These are phyloP conservation scores for Cremastinae sp. DNA, from an alignment of 2,888 invertebrate species.

Conservation along the genomic window DNA sequence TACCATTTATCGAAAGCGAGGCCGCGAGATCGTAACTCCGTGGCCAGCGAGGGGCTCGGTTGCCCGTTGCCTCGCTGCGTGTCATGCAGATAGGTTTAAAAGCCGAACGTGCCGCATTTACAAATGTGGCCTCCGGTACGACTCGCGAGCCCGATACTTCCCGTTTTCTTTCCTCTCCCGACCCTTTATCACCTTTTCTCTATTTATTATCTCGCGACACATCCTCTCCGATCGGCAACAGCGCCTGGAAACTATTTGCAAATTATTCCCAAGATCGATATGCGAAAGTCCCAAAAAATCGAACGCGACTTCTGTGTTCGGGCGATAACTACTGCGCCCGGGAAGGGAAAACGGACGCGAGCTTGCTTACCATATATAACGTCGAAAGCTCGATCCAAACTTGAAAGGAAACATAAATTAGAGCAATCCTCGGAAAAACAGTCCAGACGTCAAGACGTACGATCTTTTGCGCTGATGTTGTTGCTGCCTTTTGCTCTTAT, in stretches of 20 bases:
- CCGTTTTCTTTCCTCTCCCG: constrained; percentile 9
- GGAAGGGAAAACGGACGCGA: not conserved
- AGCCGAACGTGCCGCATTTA: constrained; percentile 79
- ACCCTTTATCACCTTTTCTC: constrained; percentile 41
- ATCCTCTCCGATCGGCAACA: not conserved
- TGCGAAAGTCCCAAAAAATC: not conserved
- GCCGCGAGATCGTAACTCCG: constrained; percentile 79
- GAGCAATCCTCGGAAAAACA: constrained; percentile 64
- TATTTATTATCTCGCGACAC: no score
- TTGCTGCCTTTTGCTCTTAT: constrained; percentile 9
- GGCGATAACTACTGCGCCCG: constrained; percentile 46
- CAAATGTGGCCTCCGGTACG: constrained; percentile 71
- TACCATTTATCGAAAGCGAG: constrained; percentile 80
- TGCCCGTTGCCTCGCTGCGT: constrained; percentile 70
- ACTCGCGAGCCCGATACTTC: constrained; percentile 7
- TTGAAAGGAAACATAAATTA: constrained; percentile 68
- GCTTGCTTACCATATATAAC: not conserved
- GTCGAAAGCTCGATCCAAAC: constrained; percentile 52
- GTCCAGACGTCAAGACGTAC: constrained; percentile 48
- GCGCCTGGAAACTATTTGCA: not conserved
- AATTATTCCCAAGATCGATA: not conserved
- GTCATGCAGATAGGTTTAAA: constrained; percentile 80
- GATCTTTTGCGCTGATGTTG: constrained; percentile 30
- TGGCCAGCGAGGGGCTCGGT: constrained; percentile 71
- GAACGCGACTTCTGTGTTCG: constrained; percentile 25